Percentiles rank a stretch among this genome's conserved stretches.
phyloP scores from a whole-genome alignment of 2,888 invertebrate genomes.

The Agrilus biguttatus region DNA sequence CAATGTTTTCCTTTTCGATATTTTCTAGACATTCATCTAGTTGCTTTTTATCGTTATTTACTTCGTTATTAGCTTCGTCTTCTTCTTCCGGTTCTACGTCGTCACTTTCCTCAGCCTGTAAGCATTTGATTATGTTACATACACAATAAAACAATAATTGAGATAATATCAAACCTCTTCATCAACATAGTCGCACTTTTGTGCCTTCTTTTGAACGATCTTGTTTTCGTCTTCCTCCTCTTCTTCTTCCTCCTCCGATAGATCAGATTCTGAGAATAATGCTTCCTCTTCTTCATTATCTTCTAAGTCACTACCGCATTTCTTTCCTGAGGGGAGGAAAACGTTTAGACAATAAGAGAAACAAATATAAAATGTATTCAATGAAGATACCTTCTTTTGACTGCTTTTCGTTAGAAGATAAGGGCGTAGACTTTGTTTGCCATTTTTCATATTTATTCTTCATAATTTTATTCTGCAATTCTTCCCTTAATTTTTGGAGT shows the following conservation, averaged over 20 bases:
- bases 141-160: not conserved
- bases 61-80: slow-evolving; percentile 6
- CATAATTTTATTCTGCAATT: slow-evolving; percentile 56
- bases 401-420: not conserved
- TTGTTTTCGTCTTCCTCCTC: slow-evolving; percentile 38
- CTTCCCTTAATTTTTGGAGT: slow-evolving; percentile 52
- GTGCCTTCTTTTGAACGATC: slow-evolving; percentile 23
- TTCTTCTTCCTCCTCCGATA: slow-evolving; percentile 32
- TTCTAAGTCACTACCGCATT: slow-evolving; percentile 15
- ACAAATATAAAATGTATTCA: not conserved
- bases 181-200: slow-evolving; percentile 22
- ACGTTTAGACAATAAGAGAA: not conserved
- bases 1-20: too few relatives aligned
- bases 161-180: slow-evolving; percentile 16
- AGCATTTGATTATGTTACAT: too few relatives aligned
- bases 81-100: slow-evolving; percentile 17
- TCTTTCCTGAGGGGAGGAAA: slow-evolving; percentile 6
- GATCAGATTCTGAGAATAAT: slow-evolving; percentile 37
- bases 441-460: slow-evolving; percentile 55
- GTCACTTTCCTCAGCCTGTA: slow-evolving; percentile 17
- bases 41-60: too few relatives aligned
- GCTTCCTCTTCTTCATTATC: slow-evolving; percentile 30
- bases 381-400: not conserved
- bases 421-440: slow-evolving; percentile 35
- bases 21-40: too few relatives aligned